Conservation (phyloP, 2,797 vertebrate genomes). For the Darevskia mixta region DNA sequence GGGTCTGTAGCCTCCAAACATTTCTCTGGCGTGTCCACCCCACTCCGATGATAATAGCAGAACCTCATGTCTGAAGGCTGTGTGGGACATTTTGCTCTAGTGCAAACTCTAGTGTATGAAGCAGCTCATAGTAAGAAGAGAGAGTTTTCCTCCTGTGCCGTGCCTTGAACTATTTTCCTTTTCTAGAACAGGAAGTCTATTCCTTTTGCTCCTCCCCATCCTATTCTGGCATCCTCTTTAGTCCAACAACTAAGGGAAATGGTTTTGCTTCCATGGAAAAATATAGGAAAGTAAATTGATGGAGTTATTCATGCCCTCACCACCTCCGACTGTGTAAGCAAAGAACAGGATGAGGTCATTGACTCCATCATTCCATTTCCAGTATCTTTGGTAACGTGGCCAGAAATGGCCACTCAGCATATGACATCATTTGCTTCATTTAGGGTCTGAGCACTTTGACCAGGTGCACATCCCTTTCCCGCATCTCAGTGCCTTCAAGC, state of each 20-base stretch:
- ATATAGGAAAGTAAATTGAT: not conserved
- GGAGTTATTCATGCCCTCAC: not conserved
- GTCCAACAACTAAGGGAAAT: not conserved
- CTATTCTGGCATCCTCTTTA: not conserved
- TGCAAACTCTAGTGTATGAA: not conserved
- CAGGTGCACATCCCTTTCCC: no score
- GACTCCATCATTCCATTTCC: not conserved
- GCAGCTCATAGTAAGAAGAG: not conserved
- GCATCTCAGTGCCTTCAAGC: not conserved
- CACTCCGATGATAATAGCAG: not conserved
- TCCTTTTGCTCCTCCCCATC: not conserved
- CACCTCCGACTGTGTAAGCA: not conserved
- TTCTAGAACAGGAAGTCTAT: not conserved
- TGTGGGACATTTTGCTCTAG: not conserved
- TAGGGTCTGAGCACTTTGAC: not conserved
- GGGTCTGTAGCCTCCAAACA: not conserved
- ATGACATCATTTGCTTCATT: conserved; percentile 25
- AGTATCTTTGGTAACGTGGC: not conserved
- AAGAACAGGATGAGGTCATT: not conserved
- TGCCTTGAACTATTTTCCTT: not conserved
- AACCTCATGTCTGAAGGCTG: not conserved
- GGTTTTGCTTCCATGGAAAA: not conserved
- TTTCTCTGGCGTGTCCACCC: not conserved
- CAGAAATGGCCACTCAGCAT: not conserved
- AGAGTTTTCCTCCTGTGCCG: not conserved